phyloP scores from a whole-genome alignment of 2,888 invertebrate genomes.

The Callosobruchus maculatus region DNA sequence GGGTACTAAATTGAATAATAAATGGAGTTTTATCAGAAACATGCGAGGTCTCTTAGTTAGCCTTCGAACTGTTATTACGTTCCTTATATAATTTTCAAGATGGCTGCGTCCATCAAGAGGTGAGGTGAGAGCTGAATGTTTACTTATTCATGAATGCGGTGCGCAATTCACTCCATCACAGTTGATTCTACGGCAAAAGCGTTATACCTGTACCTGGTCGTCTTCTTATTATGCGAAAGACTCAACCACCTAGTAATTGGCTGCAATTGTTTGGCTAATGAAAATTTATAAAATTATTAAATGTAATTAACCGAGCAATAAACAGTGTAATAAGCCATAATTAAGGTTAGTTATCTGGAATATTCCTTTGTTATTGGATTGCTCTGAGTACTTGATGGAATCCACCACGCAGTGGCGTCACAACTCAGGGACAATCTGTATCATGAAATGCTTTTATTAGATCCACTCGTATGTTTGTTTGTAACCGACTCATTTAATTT shows the following conservation, averaged over 20 bases:
- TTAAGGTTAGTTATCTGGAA: constrained; percentile 17
- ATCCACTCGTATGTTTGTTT: too few species aligned
- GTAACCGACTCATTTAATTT: too few species aligned
- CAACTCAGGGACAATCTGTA: not conserved
- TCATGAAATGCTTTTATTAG: not conserved
- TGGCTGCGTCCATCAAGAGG: not conserved
- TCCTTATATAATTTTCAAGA: not conserved
- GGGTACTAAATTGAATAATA: too few species aligned
- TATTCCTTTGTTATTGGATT: constrained; percentile 12
- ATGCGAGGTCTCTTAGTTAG: not conserved
- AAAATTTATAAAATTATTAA: constrained; percentile 18
- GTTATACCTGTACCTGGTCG: not conserved
- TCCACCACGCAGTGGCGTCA: not conserved
- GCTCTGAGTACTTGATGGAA: not conserved
- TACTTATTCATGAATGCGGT: not conserved
- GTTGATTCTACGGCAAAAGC: not conserved
- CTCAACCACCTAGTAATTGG: constrained; percentile 11
- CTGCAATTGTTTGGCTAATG: constrained; percentile 18
- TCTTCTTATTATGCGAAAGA: not conserved
- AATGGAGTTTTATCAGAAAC: too few species aligned
- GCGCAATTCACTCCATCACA: not conserved
- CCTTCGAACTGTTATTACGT: not conserved
- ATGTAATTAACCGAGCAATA: constrained; percentile 18
- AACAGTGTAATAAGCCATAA: constrained; percentile 20
- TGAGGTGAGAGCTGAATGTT: not conserved